Evolutionary conservation across 92 coral and sea anemone species (phyloP), one percentile per base, ranked within the genome.

Genomic region (Epizoanthus ramosus): DNA sequence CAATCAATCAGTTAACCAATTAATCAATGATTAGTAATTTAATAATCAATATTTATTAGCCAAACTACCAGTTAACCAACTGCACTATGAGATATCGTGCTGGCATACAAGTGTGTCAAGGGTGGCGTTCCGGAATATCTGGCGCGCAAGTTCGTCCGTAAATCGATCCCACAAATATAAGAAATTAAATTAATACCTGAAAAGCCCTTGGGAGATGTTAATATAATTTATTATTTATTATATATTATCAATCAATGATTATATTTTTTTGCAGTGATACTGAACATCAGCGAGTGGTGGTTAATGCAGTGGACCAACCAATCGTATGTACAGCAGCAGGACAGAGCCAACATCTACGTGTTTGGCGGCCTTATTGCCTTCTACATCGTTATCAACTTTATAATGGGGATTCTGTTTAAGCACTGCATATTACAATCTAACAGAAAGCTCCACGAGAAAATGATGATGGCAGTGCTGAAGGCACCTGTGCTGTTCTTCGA

Each of bases 401-500:
- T 54, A 23, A 39, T 66, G n/a, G 80, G 60, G 53, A n/a, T 39
- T 33, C 25, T 75, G 56, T 18, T 75, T 17, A 39, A 31, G 22
- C 63, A 75, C 68, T 31, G 56, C 16, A 10, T 75, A 14, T 15
- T 75, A 21, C 68, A 67, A 57, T 75, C 80, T n/a, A 75, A 58
- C 52, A 67, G 53, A 75, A 54, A n/a, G n/a, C 67, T 75, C 31
- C 68, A 75, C n/a, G 80, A 75, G 21, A 75, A 37, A 18, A 75
- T 75, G 80, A 15, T 75, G 23, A 75, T 58, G 80, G 28, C 80
- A 59, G 41, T 75, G 15, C 37, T 75, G 37, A 58, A 33, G 54
- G 63, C 80, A n/a, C 80, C 80, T 35, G 80, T 75, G 35, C 37
- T 75, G 53, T 59, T 75, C 17, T 75, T 75, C 41, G 80, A 75